phyloP scores from a whole-genome alignment of 37 sponge, comb jelly and placozoan genomes.

The Oopsacas minuta region DNA sequence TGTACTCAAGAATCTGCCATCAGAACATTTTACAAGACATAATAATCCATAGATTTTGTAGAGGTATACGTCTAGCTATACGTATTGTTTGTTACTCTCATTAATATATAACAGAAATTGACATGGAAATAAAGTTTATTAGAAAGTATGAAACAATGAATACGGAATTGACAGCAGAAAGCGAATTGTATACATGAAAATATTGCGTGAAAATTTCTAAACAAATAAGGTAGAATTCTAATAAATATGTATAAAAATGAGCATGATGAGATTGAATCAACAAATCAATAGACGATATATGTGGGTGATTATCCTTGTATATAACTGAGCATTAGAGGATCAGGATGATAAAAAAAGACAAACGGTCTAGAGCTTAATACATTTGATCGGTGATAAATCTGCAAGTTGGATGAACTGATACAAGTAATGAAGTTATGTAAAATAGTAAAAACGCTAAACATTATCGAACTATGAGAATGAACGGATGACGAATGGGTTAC shows the following conservation, averaged over 20 bases:
- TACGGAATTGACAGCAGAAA: conserved; percentile 12
- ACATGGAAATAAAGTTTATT: too few species aligned
- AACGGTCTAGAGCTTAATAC: background rate
- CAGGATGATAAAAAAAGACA: background rate
- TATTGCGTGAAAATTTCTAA: conserved; percentile 18
- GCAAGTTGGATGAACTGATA: conserved; percentile 7
- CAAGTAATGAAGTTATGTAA: background rate
- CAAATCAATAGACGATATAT: background rate
- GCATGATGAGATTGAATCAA: conserved; percentile 17
- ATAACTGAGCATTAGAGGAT: conserved; percentile 2
- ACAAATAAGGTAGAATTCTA: conserved; percentile 20
- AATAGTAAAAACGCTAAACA: background rate
- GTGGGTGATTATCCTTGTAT: conserved; percentile 8
- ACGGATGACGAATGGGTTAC: background rate
- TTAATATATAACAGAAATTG: too few species aligned
- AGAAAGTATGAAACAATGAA: conserved; percentile 18
- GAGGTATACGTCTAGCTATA: too few species aligned
- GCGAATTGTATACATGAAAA: conserved; percentile 20
- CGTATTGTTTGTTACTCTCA: too few species aligned
- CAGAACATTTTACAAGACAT: too few species aligned
- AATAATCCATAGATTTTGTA: too few species aligned
- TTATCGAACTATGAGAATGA: background rate
- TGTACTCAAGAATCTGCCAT: too few species aligned
- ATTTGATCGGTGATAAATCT: conserved; percentile 5
- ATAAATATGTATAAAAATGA: conserved; percentile 20